Evolutionary conservation across 1,140 invertebrate species (phyloP).

Genomic region (Meloidogyne exigua): DNA sequence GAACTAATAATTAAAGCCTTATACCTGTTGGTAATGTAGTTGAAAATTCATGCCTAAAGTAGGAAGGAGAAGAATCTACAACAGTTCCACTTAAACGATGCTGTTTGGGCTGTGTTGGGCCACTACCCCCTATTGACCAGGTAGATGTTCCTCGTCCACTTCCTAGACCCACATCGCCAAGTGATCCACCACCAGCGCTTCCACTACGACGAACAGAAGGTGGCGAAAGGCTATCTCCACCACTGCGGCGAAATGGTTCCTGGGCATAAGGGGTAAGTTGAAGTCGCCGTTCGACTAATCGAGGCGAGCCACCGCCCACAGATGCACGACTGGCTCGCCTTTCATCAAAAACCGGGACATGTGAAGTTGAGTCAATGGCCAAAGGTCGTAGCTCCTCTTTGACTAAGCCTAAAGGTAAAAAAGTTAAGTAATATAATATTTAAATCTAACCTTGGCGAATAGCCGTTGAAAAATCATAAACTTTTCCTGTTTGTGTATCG

Average conservation of each 20-base stretch:
- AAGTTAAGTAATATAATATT: background rate
- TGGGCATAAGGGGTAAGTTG: conserved; percentile 58
- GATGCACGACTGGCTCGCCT: conserved; percentile 14
- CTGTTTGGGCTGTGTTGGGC: background rate
- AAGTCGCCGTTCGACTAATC: conserved; percentile 57
- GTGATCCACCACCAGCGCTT: conserved; percentile 29
- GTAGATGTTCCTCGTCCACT: background rate
- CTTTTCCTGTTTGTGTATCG: conserved; percentile 71
- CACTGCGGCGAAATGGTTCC: conserved; percentile 29
- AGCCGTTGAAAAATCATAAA: conserved; percentile 37
- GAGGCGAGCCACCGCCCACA: conserved; percentile 21
- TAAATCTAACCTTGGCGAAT: conserved; percentile 26
- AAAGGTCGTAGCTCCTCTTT: conserved; percentile 74
- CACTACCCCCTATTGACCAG: background rate
- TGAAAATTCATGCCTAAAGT: background rate
- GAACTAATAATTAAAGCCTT: background rate
- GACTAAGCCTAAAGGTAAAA: conserved; percentile 57
- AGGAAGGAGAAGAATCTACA: background rate
- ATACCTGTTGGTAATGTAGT: background rate
- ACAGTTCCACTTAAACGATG: background rate
- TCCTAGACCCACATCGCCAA: background rate
- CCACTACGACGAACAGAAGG: conserved; percentile 6
- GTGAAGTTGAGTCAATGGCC: conserved; percentile 71
- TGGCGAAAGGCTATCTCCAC: background rate
- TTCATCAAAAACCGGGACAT: conserved; percentile 9